Evolutionary conservation across 1,140 invertebrate genomes (phyloP), one percentile per base, ranked within the genome.

Genomic region (Arctopsyche grandis): DNA sequence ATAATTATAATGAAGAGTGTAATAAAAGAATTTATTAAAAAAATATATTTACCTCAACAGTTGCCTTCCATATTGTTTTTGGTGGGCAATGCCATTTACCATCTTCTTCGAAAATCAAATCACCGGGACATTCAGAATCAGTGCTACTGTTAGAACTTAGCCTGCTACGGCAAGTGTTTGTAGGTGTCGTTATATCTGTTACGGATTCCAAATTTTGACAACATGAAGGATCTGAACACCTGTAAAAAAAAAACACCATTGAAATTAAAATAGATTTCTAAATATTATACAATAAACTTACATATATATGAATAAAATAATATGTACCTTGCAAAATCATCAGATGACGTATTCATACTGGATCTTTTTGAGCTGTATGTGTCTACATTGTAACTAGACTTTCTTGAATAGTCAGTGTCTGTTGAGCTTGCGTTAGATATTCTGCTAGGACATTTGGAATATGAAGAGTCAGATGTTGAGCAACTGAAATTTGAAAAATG

Each of bases 1-100:
- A 38, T 38, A 38, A 38, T 38, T 38, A n/a, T 21, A 66, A 66
- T 43, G 16, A 9, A 21, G 5, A 19, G 9, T 56, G 5, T 56
- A 56, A 19, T 60, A 1, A 60, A 60, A 60, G 56, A 19, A 19
- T 60, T 4, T 60, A 3, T 19, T 19, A 52, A n/a, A n/a, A n/a
- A n/a, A n/a, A n/a, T n/a, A n/a, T 46, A 52, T 52, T 52, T 77
- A 94, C 93, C 88, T 95, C 93, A 0, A 95, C 88, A 9, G 93
- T 91, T 26, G 93, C 92, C 83, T 94, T 95, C 92, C 96, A 96
- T 14, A 98, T 92, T 56, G 89, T 90, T 83, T 95, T 96, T 0
- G 94, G 92, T 9, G 94, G 93, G 83, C 92, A 92, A 81, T 93
- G 92, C 94, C 95, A 97, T 83, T 89, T 87, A 77, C 86, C 87